Evolutionary conservation across 2,113 vertebrate species (phyloP).

Genomic region (Todiramphus chloris): DNA sequence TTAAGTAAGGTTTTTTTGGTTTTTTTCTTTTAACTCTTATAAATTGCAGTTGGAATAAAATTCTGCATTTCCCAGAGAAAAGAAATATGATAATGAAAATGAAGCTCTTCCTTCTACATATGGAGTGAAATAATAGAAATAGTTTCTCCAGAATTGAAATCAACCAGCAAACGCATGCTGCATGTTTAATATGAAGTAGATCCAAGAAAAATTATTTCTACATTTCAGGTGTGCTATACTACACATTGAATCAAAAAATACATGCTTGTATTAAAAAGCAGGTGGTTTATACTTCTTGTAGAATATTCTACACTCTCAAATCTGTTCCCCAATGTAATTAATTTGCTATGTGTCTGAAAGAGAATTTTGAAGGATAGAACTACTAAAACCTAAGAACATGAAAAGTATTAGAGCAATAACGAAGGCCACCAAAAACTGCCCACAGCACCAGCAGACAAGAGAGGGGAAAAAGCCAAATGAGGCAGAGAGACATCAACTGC

Average conservation of each 20-base stretch:
- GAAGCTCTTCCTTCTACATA: neutral
- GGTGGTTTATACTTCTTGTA: neutral
- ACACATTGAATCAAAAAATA: neutral
- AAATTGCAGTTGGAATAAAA: neutral
- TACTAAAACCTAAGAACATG: neutral
- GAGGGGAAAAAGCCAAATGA: neutral
- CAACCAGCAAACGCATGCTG: neutral
- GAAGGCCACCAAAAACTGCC: neutral
- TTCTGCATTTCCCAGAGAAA: neutral
- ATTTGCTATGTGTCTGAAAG: neutral
- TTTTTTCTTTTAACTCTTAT: neutral
- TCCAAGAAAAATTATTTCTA: neutral
- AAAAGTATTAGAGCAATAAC: neutral
- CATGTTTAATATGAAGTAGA: neutral
- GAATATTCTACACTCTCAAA: neutral
- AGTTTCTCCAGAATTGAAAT: neutral
- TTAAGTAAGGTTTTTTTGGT: neutral
- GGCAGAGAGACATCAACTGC: neutral
- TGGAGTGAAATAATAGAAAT: neutral
- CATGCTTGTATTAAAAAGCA: neutral
- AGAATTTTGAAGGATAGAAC: neutral
- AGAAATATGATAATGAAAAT: neutral
- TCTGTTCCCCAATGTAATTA: neutral
- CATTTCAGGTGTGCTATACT: neutral
- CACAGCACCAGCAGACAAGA: neutral